Base-by-base conservation (phyloP, 2,113 vertebrate species). In the Seriola rivoliana region DNA sequence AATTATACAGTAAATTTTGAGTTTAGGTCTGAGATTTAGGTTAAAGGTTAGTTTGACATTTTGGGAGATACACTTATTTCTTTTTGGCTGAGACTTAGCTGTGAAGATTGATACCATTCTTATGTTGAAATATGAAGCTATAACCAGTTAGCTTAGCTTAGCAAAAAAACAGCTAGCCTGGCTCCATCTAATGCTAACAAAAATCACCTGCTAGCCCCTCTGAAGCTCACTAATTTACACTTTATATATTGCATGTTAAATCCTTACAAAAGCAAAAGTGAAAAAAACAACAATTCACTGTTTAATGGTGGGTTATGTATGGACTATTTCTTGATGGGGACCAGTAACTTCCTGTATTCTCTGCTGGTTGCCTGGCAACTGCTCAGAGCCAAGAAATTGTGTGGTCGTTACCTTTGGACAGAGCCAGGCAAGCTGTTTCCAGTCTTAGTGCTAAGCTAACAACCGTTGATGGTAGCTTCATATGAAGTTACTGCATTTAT, bases 351-450 rank as follows among this genome's bases (percentile, higher is more conserved):
- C 9, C 17, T 63, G 13, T 8, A 38, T 54, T 52, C 9, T 64
- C 5, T 40, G 11, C 44, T 7, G 58, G 79, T 58, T 75, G 58
- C 67, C 34, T 71, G 52, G 72, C n/a, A 67, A 80, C 5, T 71
- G 40, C 32, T 75, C 8, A 8, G 64, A 73, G 5, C 48, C 38
- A 44, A 34, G 17, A 50, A 42, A 64, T 65, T 34, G 25, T 59
- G 19, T 14, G 46, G 3, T 48, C 59, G 46, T 14, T 55, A 67
- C 21, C 32, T 11, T 48, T 58, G 8, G 25, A 10, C 16, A 32
- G 73, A 48, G 40, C 57, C 42, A 32, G 16, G 40, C 40, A 9
- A 42, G 40, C 40, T 42, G 40, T 42, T 42, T 42, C 25, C 36
- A n/a, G 70, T 44, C 50, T 46, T 46, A 14, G 13, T 46, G 12